Conservation (phyloP, 2,797 vertebrate species). For the Crenichthys baileyi region DNA sequence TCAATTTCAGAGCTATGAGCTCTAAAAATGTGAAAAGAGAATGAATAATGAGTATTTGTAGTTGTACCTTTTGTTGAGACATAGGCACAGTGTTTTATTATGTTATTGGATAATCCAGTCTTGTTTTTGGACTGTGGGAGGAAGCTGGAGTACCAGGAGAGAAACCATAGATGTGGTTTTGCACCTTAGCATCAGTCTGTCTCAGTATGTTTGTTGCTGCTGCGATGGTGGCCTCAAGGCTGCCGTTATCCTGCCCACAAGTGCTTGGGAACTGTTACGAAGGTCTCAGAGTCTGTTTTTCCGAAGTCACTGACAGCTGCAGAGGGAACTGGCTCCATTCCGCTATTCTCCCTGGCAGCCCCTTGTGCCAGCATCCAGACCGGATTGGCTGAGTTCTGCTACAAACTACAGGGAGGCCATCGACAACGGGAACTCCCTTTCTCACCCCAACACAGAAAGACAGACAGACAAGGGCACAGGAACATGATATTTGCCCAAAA, state of each 20-base stretch:
- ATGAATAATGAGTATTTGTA: neutral
- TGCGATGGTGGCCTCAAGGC: slow-evolving; percentile 28
- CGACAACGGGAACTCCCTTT: slow-evolving; percentile 39
- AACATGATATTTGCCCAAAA: slow-evolving; percentile 14
- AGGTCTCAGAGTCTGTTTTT: slow-evolving; percentile 61
- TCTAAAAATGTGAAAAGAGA: neutral
- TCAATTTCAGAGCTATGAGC: neutral
- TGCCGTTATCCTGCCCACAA: slow-evolving; percentile 46
- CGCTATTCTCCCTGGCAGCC: slow-evolving; percentile 55
- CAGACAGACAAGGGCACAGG: slow-evolving; percentile 49
- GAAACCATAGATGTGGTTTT: neutral
- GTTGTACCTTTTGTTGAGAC: neutral
- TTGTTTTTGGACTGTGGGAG: neutral
- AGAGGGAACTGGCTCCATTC: slow-evolving; percentile 64
- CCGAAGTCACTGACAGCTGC: slow-evolving; percentile 70
- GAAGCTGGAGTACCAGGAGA: neutral
- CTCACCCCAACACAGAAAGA: slow-evolving; percentile 40
- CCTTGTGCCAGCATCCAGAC: slow-evolving; percentile 62
- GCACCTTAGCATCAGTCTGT: slow-evolving; percentile 44
- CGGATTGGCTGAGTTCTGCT: slow-evolving; percentile 54
- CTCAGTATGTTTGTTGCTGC: slow-evolving; percentile 41
- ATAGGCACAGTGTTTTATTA: neutral
- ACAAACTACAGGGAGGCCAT: slow-evolving; percentile 61
- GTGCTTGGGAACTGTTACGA: slow-evolving; percentile 55
- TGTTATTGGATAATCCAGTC: neutral